These are phyloP conservation scores for Holacanthella duospinosa DNA, from an alignment of 2,888 invertebrate species.

Conservation along the genomic window DNA sequence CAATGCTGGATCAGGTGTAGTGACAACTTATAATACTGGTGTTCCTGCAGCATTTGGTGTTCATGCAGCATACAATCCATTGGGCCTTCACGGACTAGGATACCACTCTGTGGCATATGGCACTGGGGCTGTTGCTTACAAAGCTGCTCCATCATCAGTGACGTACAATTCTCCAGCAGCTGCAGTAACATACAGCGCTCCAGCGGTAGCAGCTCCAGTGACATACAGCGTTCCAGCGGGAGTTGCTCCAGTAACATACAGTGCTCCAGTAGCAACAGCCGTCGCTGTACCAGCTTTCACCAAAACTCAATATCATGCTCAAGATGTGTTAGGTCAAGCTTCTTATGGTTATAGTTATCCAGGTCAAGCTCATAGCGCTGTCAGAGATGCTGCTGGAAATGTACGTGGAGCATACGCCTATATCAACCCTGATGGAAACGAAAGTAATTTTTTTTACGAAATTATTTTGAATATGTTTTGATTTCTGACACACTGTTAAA, in stretches of 20 bases:
- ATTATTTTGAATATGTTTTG: background rate
- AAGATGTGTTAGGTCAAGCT: conserved; percentile 42
- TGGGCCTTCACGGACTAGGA: too few relatives aligned
- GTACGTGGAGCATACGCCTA: conserved; percentile 40
- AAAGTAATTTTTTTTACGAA: conserved; percentile 17
- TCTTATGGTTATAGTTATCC: conserved; percentile 42
- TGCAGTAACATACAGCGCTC: background rate
- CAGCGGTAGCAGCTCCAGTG: background rate
- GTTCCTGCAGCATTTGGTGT: too few relatives aligned
- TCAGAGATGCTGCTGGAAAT: conserved; percentile 32
- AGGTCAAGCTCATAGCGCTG: conserved; percentile 42
- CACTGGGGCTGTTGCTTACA: conserved; percentile 6
- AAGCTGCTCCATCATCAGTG: conserved; percentile 12
- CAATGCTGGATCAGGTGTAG: conserved; percentile 18
- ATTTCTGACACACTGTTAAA: background rate
- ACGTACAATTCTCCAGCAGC: conserved; percentile 12
- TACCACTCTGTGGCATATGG: too few relatives aligned
- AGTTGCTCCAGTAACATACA: conserved; percentile 11
- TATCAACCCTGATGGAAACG: conserved; percentile 44
- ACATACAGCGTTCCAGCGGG: background rate
- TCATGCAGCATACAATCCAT: too few relatives aligned
- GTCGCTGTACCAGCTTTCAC: conserved; percentile 21
- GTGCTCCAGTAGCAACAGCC: conserved; percentile 7
- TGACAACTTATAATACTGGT: too few relatives aligned
- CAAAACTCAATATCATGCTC: conserved; percentile 36